Evolutionary conservation across 2,888 invertebrate genomes (phyloP).

Genomic region (Xestobium rufovillosum): DNA sequence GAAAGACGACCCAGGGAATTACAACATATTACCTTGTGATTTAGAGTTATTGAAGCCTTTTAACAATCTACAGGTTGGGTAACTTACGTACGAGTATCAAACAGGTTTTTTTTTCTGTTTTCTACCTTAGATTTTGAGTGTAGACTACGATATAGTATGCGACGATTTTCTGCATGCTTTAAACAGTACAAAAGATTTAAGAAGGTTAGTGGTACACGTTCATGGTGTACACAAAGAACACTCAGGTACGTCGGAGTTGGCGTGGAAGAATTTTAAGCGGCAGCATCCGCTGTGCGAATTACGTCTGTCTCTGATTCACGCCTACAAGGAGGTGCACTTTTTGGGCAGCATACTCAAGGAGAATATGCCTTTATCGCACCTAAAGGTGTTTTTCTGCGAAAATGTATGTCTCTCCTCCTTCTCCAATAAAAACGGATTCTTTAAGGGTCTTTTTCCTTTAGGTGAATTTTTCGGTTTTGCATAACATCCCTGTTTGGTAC

Average conservation of each 20-base stretch:
- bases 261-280: conserved; percentile 54
- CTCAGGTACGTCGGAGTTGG: conserved; percentile 54
- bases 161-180: conserved; percentile 43
- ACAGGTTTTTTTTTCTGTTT: conserved; percentile 7
- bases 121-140: conserved; percentile 43
- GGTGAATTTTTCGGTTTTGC: conserved; percentile 51
- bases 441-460: conserved; percentile 23
- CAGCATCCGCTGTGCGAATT: conserved; percentile 52
- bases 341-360: conserved; percentile 58
- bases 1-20: conserved; percentile 64
- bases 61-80: conserved; percentile 47
- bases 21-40: conserved; percentile 49
- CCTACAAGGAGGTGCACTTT: conserved; percentile 56
- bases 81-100: conserved; percentile 4
- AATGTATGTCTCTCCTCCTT: conserved; percentile 40
- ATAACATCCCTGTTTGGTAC: conserved; percentile 49
- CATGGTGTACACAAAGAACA: conserved; percentile 59
- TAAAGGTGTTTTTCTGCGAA: conserved; percentile 68
- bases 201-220: conserved; percentile 60
- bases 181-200: conserved; percentile 39
- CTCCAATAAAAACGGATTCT: conserved; percentile 5
- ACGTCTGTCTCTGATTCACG: conserved; percentile 58
- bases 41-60: conserved; percentile 53
- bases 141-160: conserved; percentile 51
- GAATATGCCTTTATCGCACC: conserved; percentile 64